Conservation (phyloP, 2,888 invertebrate species). For the Lochmaea crataegi region DNA sequence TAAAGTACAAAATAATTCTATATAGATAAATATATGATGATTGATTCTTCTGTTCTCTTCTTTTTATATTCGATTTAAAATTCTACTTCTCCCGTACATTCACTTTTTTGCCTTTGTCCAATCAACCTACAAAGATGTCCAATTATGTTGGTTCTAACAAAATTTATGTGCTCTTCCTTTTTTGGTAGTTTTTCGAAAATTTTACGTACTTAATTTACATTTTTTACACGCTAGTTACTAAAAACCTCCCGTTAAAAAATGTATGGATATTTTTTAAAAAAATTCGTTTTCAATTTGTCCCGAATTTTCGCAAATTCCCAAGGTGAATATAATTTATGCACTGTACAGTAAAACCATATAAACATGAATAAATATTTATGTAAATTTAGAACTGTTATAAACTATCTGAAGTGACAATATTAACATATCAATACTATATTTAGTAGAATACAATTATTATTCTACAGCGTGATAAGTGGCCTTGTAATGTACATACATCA, state of each 20-base stretch:
- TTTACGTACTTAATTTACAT: background rate
- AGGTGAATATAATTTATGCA: slow-evolving; percentile 36
- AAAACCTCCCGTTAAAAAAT: background rate
- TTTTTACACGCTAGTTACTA: background rate
- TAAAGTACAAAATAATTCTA: too few species aligned
- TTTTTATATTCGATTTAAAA: too few species aligned
- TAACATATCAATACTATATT: slow-evolving; percentile 62
- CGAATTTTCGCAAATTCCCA: slow-evolving; percentile 27
- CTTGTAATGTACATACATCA: slow-evolving; percentile 59
- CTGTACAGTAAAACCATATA: slow-evolving; percentile 45
- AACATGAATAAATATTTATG: slow-evolving; percentile 49
- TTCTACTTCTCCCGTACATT: too few species aligned
- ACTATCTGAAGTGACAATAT: slow-evolving; percentile 62
- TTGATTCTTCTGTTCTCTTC: too few species aligned
- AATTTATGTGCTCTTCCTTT: too few species aligned
- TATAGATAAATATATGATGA: too few species aligned
- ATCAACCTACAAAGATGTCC: too few species aligned
- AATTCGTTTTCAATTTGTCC: slow-evolving; percentile 10
- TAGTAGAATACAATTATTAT: slow-evolving; percentile 53
- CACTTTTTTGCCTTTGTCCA: too few species aligned
- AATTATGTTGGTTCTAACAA: too few species aligned
- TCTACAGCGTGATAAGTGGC: slow-evolving; percentile 63
- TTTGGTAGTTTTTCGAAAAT: too few species aligned
- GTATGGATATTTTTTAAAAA: background rate
- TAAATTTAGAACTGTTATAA: slow-evolving; percentile 59